Base-by-base conservation (phyloP, 2,113 vertebrate genomes). In the Brachyhypopomus occidentalis region DNA sequence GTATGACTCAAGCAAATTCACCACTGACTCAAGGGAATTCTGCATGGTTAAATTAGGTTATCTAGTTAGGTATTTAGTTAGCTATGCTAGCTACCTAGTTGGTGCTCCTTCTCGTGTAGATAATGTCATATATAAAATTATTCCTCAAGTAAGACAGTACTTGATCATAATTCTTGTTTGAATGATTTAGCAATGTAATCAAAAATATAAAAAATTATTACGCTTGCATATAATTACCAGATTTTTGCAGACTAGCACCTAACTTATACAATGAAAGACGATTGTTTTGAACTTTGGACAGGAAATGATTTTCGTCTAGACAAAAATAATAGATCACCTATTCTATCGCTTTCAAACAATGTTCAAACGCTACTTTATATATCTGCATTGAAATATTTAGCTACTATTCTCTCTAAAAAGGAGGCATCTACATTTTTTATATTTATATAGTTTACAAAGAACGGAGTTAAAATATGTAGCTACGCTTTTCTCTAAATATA, bases 1-100 rank as follows among this genome's bases (percentile, higher is more conserved):
- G 89, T 97, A 94, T 0, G 95, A 94, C 88, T 99, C 97, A 83
- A 98, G 87, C 22, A 90, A 74, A 0, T 90, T 85, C 2, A 94
- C 92, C 23, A 96, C 81, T 4, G 88, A 82, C 72, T 89, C 20
- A 78, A 97, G 23, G 5, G 83, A 83, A 81, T 87, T 63, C 89
- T 92, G 94, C 95, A 96, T 96, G 72, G 45, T 67, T 41, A 41
- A 9, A n/a, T 14, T 2, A 11, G 9, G 14, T 9, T 14, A 7
- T 20, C 19, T n/a, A 8, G 8, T 9, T 38, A n/a, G 3, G 19
- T 19, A 17, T 48, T 36, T 19, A 52, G 12, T 52, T 14, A 52
- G 7, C 11, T 52, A 52, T 14, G 74, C 59, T 48, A 19, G 11
- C n/a, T 25, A 62, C 1, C 36, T 17, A 4, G 19, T 41, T 19